Conservation (phyloP, 2,888 invertebrate genomes). For the Trachelus iudaicus region DNA sequence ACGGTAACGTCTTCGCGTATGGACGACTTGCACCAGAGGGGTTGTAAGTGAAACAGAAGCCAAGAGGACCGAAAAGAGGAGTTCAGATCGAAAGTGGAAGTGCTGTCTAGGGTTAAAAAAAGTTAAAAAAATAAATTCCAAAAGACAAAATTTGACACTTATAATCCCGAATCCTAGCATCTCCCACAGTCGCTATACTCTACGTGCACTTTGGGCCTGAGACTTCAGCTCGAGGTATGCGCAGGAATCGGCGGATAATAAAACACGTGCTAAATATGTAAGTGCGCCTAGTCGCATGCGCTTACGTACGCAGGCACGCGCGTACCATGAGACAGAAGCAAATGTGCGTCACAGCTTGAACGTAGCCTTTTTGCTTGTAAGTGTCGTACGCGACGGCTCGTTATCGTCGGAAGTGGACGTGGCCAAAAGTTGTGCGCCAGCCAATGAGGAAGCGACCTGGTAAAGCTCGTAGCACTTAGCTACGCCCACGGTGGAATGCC, state of each 20-base stretch:
- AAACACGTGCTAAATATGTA: no score
- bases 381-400: not conserved
- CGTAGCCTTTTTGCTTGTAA: not conserved
- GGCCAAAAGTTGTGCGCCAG: not conserved
- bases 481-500: conserved; percentile 17
- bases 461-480: conserved; percentile 17
- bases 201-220: no score
- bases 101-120: not conserved
- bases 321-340: not conserved
- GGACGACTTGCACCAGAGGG: not conserved
- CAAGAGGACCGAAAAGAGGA: not conserved
- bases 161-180: no score
- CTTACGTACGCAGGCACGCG: not conserved
- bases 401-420: not conserved
- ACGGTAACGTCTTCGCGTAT: not conserved
- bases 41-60: conserved; percentile 13
- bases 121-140: no score
- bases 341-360: not conserved
- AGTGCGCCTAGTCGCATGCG: no score
- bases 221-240: no score
- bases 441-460: not conserved
- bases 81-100: not conserved
- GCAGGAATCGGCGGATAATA: no score
- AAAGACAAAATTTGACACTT: conserved; percentile 7
- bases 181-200: no score